Evolutionary conservation across 2,113 vertebrate species (phyloP).

Genomic region (Candoia aspera): DNA sequence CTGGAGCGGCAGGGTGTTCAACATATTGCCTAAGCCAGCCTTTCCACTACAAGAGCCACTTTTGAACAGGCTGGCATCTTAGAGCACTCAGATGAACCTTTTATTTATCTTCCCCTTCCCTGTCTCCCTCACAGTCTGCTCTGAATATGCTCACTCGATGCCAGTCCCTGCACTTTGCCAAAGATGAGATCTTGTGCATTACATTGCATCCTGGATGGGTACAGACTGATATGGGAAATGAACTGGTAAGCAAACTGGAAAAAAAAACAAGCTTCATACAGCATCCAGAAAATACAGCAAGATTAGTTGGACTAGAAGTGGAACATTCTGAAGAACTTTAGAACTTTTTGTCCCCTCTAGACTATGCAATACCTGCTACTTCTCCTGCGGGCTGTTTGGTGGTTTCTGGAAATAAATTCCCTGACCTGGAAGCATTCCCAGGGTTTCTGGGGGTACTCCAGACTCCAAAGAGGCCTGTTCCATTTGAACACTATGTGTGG

Average conservation of each 20-base stretch:
- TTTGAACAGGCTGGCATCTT: neutral
- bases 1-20: neutral
- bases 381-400: neutral
- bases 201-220: conserved; percentile 51
- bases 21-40: neutral
- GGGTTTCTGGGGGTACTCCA: neutral
- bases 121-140: conserved; percentile 39
- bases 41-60: neutral
- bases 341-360: neutral
- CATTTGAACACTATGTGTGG: neutral
- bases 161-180: conserved; percentile 26
- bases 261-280: neutral
- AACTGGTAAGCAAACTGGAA: neutral
- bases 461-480: neutral
- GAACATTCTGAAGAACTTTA: neutral
- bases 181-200: conserved; percentile 36
- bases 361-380: neutral
- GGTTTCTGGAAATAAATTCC: neutral
- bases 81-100: too few species aligned
- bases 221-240: accelerated
- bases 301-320: neutral
- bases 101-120: neutral
- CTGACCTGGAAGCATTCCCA: neutral
- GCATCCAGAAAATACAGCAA: neutral
- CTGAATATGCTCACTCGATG: conserved; percentile 55